Percentiles rank a stretch among this genome's conserved stretches.
phyloP scores from a whole-genome alignment of 2,888 invertebrate genomes.

The Xestoiulus laeticollis region DNA sequence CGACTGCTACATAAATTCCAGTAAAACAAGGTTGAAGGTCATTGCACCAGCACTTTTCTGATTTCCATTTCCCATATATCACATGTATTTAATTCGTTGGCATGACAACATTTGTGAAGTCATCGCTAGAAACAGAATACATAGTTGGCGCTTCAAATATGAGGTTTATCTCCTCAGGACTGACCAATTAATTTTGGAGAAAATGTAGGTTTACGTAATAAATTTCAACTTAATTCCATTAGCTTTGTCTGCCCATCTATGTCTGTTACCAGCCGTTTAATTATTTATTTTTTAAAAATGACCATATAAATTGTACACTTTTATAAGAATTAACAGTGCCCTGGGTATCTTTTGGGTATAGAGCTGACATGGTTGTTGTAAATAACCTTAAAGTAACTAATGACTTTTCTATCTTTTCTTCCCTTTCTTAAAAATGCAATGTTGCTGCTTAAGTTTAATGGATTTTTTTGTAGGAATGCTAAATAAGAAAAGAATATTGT shows the following conservation, averaged over 20 bases:
- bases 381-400: too few species aligned
- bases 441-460: background rate
- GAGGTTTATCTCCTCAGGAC: background rate
- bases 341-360: too few species aligned
- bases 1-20: background rate
- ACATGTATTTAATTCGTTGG: conserved; percentile 5
- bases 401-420: too few species aligned
- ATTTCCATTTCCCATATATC: background rate
- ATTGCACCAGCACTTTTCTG: background rate
- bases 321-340: background rate
- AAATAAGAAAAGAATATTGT: background rate
- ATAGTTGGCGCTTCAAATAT: background rate
- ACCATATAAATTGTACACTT: background rate
- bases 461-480: background rate
- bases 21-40: background rate
- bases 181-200: background rate
- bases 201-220: background rate
- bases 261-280: too few species aligned
- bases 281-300: too few species aligned
- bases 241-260: background rate
- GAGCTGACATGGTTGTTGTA: too few species aligned
- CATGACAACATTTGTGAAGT: background rate
- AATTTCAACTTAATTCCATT: background rate
- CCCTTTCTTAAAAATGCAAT: too few species aligned
- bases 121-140: background rate